phyloP scores from a whole-genome alignment of 2,797 vertebrate genomes.

The Centroberyx gerrardi region DNA sequence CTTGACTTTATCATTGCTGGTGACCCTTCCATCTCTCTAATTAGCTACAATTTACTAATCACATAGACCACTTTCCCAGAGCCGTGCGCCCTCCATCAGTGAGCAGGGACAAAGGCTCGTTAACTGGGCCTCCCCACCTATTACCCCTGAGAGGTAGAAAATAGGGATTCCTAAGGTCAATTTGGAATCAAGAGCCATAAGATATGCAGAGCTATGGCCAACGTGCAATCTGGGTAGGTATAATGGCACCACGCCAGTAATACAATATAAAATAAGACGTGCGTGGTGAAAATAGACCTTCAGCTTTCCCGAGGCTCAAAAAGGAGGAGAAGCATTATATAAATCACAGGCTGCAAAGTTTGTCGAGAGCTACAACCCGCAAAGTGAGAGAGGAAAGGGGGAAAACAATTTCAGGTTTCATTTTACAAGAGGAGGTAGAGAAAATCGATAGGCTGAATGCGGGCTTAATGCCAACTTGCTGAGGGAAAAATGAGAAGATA shows the following conservation, averaged over 20 bases:
- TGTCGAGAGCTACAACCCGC: constrained; percentile 68
- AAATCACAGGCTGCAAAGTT: constrained; percentile 73
- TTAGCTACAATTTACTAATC: constrained; percentile 90
- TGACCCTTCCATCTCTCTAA: constrained; percentile 90
- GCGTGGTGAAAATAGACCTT: constrained; percentile 43
- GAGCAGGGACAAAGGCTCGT: constrained; percentile 87
- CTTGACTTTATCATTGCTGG: constrained; percentile 85
- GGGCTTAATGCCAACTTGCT: constrained; percentile 78
- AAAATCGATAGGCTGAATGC: constrained; percentile 78
- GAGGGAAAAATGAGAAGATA: constrained; percentile 72
- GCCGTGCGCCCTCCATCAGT: constrained; percentile 74
- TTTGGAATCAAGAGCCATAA: constrained; percentile 70
- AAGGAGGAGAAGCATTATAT: constrained; percentile 58
- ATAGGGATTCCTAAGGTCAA: constrained; percentile 70
- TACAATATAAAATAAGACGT: constrained; percentile 33
- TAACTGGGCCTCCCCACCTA: constrained; percentile 55
- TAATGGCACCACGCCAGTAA: constrained; percentile 44
- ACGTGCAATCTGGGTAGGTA: constrained; percentile 40
- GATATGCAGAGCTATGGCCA: constrained; percentile 64
- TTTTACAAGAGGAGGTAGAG: constrained; percentile 74
- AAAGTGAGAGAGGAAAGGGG: constrained; percentile 57
- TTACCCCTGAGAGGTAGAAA: constrained; percentile 54
- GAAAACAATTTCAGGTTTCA: constrained; percentile 78
- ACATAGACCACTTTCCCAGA: constrained; percentile 80
- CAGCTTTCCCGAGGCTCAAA: constrained; percentile 34